These are phyloP conservation scores for Dicentrarchus labrax DNA, from an alignment of 2,113 vertebrate species.

Conservation along the genomic window DNA sequence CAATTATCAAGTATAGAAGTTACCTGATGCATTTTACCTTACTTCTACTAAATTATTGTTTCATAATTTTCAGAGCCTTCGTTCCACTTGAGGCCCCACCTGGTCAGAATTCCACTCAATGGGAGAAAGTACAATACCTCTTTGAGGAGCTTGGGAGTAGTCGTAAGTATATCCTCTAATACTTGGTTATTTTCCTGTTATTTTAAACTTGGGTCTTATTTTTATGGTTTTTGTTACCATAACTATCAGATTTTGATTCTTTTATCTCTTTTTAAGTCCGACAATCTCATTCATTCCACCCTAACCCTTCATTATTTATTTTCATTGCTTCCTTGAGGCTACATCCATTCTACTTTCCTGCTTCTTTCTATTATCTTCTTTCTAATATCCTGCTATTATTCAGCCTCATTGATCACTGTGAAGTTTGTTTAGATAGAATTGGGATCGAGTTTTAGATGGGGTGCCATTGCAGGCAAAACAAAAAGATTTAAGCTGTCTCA, in stretches of 20 bases:
- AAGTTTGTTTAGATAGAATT: not conserved
- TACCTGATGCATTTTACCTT: not conserved
- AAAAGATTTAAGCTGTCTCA: not conserved
- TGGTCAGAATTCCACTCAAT: slow-evolving; percentile 93
- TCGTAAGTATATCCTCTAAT: slow-evolving; percentile 87
- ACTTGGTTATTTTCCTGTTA: not conserved
- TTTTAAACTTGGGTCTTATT: not conserved
- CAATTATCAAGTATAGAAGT: not conserved
- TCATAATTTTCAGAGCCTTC: slow-evolving; percentile 89
- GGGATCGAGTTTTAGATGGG: not conserved
- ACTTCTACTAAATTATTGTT: slow-evolving; percentile 16
- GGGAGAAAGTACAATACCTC: slow-evolving; percentile 94
- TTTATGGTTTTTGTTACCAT: not conserved
- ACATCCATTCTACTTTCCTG: not conserved
- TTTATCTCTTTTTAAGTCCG: not conserved
- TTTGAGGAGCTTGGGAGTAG: slow-evolving; percentile 96
- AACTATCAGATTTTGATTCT: not conserved
- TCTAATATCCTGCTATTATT: not conserved
- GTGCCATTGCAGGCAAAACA: not conserved
- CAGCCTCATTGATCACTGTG: not conserved
- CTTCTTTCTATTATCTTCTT: not conserved
- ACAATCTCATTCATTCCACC: not conserved
- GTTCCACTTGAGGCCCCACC: slow-evolving; percentile 90
- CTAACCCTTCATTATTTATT: not conserved
- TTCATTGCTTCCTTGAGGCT: not conserved